Base-by-base conservation (phyloP, 1,140 invertebrate genomes). In the Laupala kohalensis region DNA sequence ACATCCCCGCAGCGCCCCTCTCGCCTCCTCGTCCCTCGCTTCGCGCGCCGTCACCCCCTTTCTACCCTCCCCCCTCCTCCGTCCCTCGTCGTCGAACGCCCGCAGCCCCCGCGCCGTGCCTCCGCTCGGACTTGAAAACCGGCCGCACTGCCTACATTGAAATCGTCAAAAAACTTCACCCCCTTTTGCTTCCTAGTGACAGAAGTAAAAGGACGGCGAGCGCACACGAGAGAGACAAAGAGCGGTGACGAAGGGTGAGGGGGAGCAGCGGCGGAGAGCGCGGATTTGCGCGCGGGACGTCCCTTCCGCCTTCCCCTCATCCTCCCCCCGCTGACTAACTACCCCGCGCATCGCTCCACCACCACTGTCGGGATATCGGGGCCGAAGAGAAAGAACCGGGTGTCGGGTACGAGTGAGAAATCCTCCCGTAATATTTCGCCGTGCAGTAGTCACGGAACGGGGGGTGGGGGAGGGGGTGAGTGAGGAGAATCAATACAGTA, bases 401-500 rank as follows among this genome's bases (percentile, higher is more conserved):
- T 68, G 67, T 68, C 29, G 28, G 67, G 29, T 68, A 28, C 13
- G 67, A 30, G 28, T 37, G 37, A 53, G 69, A 70, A 70, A 24
- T 53, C 69, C 30, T 70, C 69, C 6, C 30, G 69, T 70, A 70
- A 70, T 70, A 70, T 70, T 70, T 70, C 62, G 29, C 62, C 62
- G 69, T 70, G 69, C 69, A 70, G 69, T 70, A 70, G 69, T 70
- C 69, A 63, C 69, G 69, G 30, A 70, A 63, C n/a, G 37, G 28
- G 30, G 37, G 68, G 68, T 6, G 19, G 37, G 64, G 64, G 13
- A 25, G 66, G 66, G 26, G 66, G 15, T n/a, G 69, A 37, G 62
- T 25, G 69, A 37, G 62, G 30, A 29, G 30, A 70, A 70, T 70
- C 69, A 70, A 70, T 70, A 70, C 37, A 29, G 69, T 70, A 70